Conservation (phyloP, 2,888 invertebrate species). For the Tineola bisselliella region DNA sequence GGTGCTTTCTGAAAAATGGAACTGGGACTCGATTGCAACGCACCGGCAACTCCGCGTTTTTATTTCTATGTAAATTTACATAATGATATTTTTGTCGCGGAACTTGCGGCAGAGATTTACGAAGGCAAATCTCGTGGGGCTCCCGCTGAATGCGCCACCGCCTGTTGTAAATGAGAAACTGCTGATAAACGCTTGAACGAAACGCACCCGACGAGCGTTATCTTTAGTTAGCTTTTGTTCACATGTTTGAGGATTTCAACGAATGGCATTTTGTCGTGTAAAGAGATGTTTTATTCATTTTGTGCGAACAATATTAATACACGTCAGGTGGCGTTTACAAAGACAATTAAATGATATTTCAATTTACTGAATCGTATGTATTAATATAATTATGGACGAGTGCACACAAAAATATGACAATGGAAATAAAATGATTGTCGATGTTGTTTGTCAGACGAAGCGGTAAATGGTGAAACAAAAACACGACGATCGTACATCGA, state of each 20-base stretch:
- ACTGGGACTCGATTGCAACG: slow-evolving; percentile 20
- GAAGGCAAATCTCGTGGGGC: slow-evolving; percentile 28
- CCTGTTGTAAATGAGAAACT: slow-evolving; percentile 15
- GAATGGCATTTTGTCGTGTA: background rate
- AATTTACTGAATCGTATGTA: slow-evolving; percentile 8
- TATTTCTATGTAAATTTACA: slow-evolving; percentile 61
- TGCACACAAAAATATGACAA: slow-evolving; percentile 11
- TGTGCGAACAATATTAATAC: background rate
- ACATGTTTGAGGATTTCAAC: background rate
- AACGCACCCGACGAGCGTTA: background rate
- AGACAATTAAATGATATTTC: background rate
- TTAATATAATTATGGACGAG: slow-evolving; percentile 1
- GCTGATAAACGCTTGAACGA: slow-evolving; percentile 15
- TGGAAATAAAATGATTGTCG: slow-evolving; percentile 16
- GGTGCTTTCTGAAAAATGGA: slow-evolving; percentile 17
- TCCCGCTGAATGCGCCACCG: slow-evolving; percentile 17
- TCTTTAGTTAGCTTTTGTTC: background rate
- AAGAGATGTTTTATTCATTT: background rate
- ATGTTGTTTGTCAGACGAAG: slow-evolving; percentile 14
- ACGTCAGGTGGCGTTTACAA: background rate
- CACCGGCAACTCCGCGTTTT: slow-evolving; percentile 26
- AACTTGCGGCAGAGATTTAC: slow-evolving; percentile 51
- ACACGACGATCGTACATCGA: background rate
- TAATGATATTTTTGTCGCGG: slow-evolving; percentile 65
- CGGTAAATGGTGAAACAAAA: slow-evolving; percentile 14